Evolutionary conservation across 2,888 invertebrate species (phyloP).

Genomic region (Athetis lepigone): DNA sequence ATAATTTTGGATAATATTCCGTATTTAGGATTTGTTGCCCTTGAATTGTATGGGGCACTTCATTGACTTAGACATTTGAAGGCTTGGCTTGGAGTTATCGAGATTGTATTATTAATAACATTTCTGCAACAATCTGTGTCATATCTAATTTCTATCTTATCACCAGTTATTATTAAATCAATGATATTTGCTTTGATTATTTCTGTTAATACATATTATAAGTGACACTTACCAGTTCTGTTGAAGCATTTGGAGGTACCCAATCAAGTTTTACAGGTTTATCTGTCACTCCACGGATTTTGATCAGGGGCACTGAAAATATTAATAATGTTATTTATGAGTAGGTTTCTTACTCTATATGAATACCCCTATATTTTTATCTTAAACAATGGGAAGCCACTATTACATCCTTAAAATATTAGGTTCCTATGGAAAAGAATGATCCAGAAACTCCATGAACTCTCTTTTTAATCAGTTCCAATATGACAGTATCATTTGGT

Average conservation of each 20-base stretch:
- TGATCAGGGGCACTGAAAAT: slow-evolving; percentile 88
- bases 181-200: background rate
- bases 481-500: too few species aligned
- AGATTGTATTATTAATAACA: background rate
- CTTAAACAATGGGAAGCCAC: background rate
- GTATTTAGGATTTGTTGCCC: too few species aligned
- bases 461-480: too few species aligned
- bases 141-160: slow-evolving; percentile 18
- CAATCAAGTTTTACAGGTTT: slow-evolving; percentile 93
- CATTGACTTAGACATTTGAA: too few species aligned
- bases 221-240: slow-evolving; percentile 89
- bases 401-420: too few species aligned
- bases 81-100: too few species aligned
- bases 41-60: too few species aligned
- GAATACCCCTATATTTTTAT: background rate
- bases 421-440: too few species aligned
- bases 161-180: background rate
- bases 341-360: background rate
- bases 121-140: slow-evolving; percentile 1
- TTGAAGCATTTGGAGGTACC: slow-evolving; percentile 93
- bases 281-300: slow-evolving; percentile 90
- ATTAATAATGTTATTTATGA: background rate
- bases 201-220: background rate
- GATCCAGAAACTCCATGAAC: too few species aligned
- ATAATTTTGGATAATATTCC: too few species aligned